Percentiles rank a stretch among this genome's conserved stretches.
phyloP scores from a whole-genome alignment of 2,888 invertebrate genomes.

The Masnerella sp. region DNA sequence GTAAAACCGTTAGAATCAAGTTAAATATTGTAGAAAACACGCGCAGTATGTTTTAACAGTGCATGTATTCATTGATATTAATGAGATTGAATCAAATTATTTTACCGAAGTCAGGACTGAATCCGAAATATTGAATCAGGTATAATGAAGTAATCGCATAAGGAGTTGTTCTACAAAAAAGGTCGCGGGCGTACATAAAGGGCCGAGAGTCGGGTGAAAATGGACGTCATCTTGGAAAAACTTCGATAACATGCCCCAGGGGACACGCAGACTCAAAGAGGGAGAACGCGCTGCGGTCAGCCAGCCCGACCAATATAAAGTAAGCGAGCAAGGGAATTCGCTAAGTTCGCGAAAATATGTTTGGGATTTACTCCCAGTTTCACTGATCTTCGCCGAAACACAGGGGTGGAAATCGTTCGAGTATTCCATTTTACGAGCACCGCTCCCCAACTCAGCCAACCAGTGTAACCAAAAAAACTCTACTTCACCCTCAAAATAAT shows the following conservation, averaged over 20 bases:
- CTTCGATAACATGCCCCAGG: constrained; percentile 64
- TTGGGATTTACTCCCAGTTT: constrained; percentile 69
- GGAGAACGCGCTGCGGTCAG: constrained; percentile 64
- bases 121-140: constrained; percentile 21
- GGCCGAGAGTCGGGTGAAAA: constrained; percentile 51
- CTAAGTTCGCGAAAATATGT: constrained; percentile 76
- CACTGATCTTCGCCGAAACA: constrained; percentile 62
- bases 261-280: constrained; percentile 59
- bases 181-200: constrained; percentile 24
- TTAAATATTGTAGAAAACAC: too few relatives aligned
- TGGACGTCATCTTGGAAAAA: constrained; percentile 60
- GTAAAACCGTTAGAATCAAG: too few relatives aligned
- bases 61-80: too few relatives aligned
- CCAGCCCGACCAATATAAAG: constrained; percentile 61
- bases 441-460: constrained; percentile 54
- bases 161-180: constrained; percentile 23
- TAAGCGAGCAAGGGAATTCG: constrained; percentile 69
- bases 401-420: constrained; percentile 65
- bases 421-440: constrained; percentile 71
- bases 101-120: too few relatives aligned
- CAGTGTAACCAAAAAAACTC: constrained; percentile 29
- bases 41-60: too few relatives aligned
- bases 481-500: constrained; percentile 44
- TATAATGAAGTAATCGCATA: constrained; percentile 41
- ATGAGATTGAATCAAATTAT: too few relatives aligned